These are phyloP conservation scores for Brachyopa scutellaris DNA, from an alignment of 2,888 invertebrate genomes.

Conservation along the genomic window DNA sequence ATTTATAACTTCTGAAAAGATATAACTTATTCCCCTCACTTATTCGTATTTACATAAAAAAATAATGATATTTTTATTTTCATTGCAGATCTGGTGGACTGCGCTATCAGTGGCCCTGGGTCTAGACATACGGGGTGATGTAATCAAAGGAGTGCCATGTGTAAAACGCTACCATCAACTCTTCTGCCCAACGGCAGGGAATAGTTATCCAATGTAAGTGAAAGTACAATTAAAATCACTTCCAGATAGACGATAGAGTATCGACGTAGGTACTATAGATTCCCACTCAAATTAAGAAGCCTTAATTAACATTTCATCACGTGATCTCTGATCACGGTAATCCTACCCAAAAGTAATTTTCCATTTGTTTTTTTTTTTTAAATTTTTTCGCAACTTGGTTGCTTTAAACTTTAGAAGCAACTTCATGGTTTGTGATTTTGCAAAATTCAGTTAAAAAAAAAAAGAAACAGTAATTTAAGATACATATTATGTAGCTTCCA, in stretches of 20 bases:
- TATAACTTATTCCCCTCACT: no score
- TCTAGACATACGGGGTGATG: conserved; percentile 92
- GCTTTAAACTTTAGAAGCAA: no score
- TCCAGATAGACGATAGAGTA: neutral
- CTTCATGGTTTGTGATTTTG: no score
- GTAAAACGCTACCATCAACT: conserved; percentile 94
- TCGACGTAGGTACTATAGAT: no score
- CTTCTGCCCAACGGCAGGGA: conserved; percentile 95
- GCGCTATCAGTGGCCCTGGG: conserved; percentile 93
- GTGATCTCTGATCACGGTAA: neutral
- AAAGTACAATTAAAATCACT: conserved; percentile 19
- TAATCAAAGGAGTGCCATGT: conserved; percentile 94
- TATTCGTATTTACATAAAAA: no score
- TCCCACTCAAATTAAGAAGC: no score
- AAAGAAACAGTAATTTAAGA: neutral
- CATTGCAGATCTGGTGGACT: conserved; percentile 92
- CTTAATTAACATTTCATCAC: neutral
- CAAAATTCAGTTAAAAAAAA: no score
- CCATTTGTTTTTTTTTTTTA: no score
- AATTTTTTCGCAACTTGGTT: no score
- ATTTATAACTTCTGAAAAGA: no score
- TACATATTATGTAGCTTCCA: no score
- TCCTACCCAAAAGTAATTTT: neutral
- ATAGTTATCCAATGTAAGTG: conserved; percentile 94
- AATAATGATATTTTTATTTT: conserved; percentile 22